Evolutionary conservation across 2,888 invertebrate species (phyloP).

Genomic region (Automeris io): DNA sequence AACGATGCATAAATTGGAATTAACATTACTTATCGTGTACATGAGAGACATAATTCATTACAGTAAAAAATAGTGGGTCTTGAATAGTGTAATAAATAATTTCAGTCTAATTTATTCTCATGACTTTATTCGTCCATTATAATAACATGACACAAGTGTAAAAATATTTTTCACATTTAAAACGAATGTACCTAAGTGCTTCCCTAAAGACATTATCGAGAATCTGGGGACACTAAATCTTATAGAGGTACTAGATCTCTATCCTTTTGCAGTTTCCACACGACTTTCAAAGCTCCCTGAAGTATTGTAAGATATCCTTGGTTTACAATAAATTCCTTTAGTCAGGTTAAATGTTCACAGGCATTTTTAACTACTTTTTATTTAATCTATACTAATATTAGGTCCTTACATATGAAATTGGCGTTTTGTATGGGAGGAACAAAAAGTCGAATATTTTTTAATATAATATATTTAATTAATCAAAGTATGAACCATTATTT

Average conservation of each 20-base stretch:
- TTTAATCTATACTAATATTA: too few species aligned
- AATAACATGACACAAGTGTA: background rate
- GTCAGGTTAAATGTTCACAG: conserved; percentile 1
- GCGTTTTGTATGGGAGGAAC: too few species aligned
- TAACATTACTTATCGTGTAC: too few species aligned
- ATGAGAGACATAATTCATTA: too few species aligned
- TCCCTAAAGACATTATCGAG: conserved; percentile 40
- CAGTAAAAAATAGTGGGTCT: too few species aligned
- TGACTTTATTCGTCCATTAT: background rate
- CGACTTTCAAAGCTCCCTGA: conserved; percentile 56
- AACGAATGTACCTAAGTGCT: conserved; percentile 22
- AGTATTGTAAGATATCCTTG: conserved; percentile 42
- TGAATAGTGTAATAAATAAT: too few species aligned
- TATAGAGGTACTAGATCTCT: conserved; percentile 45
- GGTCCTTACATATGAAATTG: too few species aligned
- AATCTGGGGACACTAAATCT: conserved; percentile 56
- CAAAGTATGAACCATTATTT: too few species aligned
- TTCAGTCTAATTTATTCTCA: too few species aligned
- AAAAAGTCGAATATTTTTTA: too few species aligned
- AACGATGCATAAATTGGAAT: too few species aligned
- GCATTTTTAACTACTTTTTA: background rate
- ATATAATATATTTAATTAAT: too few species aligned
- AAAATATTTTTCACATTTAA: conserved; percentile 13
- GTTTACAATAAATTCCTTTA: conserved; percentile 32
- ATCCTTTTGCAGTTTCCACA: conserved; percentile 57